phyloP scores from a whole-genome alignment of 2,797 vertebrate species.

The Dryobates pubescens region DNA sequence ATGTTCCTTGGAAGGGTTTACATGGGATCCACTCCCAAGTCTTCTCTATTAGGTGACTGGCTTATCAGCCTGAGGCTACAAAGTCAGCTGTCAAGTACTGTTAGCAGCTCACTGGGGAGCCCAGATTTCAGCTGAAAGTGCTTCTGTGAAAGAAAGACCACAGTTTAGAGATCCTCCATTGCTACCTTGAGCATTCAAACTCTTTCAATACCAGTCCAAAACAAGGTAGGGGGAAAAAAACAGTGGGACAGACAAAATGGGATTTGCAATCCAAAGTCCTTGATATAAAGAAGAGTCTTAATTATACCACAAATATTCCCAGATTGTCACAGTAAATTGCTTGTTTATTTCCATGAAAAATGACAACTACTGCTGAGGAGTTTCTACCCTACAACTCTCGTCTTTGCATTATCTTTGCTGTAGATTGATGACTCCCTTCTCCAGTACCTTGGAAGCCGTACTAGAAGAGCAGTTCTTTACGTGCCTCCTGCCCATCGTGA shows the following conservation, averaged over 20 bases:
- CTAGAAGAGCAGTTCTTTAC: conserved; percentile 78
- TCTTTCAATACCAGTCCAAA: background rate
- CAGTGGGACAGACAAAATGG: background rate
- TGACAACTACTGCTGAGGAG: background rate
- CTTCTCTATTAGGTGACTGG: too few relatives aligned
- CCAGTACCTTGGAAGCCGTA: conserved; percentile 45
- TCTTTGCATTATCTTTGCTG: conserved; percentile 44
- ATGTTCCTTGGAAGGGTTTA: too few relatives aligned
- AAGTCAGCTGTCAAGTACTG: too few relatives aligned
- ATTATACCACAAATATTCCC: background rate
- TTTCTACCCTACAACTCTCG: background rate
- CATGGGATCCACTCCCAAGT: too few relatives aligned
- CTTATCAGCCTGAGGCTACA: too few relatives aligned
- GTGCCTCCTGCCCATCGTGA: conserved; percentile 69
- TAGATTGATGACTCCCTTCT: conserved; percentile 72
- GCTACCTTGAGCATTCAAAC: background rate
- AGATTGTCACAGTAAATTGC: background rate
- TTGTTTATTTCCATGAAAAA: background rate
- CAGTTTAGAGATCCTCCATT: background rate
- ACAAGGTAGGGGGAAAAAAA: background rate
- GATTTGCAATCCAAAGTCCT: background rate
- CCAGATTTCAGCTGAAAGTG: background rate
- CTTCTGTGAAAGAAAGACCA: background rate
- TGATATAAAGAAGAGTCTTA: background rate
- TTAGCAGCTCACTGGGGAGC: background rate